phyloP scores from a whole-genome alignment of 2,888 invertebrate species.

The Drosophila antonietae region DNA sequence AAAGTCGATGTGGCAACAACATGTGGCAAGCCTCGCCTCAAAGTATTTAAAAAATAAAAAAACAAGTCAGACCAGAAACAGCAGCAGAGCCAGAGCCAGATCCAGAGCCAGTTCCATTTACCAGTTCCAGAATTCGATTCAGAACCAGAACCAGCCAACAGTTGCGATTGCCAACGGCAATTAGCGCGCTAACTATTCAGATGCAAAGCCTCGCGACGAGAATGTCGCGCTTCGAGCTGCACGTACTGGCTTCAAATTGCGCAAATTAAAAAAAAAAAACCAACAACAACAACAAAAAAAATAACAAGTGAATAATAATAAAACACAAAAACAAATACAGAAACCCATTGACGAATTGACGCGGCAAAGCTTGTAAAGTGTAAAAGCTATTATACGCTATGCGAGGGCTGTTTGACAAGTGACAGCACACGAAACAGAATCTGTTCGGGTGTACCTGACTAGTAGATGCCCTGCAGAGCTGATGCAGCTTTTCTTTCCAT shows the following conservation, averaged over 20 bases:
- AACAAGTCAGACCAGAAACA: slow-evolving; percentile 58
- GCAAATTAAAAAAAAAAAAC: slow-evolving; percentile 28
- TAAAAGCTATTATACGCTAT: slow-evolving; percentile 16
- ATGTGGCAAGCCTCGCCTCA: slow-evolving; percentile 10
- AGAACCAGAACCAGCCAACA: slow-evolving; percentile 5
- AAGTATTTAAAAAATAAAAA: slow-evolving; percentile 8
- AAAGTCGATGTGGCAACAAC: slow-evolving; percentile 49
- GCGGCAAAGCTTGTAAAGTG: slow-evolving; percentile 40
- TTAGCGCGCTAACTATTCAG: slow-evolving; percentile 34
- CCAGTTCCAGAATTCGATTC: slow-evolving; percentile 2
- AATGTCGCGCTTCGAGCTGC: slow-evolving; percentile 19
- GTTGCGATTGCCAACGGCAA: slow-evolving; percentile 40
- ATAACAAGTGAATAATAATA: neutral
- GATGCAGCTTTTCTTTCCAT: no score
- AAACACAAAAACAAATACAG: neutral
- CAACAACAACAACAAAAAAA: neutral
- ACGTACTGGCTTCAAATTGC: slow-evolving; percentile 27
- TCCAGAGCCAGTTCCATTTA: neutral
- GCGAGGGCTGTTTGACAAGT: slow-evolving; percentile 31
- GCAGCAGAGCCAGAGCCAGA: slow-evolving; percentile 27
- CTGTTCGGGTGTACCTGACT: neutral
- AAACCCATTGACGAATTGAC: slow-evolving; percentile 23
- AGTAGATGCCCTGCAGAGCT: neutral
- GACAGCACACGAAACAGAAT: neutral
- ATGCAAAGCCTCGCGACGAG: slow-evolving; percentile 9